Evolutionary conservation across 2,113 vertebrate genomes (phyloP).

Genomic region (Pimephales promelas): DNA sequence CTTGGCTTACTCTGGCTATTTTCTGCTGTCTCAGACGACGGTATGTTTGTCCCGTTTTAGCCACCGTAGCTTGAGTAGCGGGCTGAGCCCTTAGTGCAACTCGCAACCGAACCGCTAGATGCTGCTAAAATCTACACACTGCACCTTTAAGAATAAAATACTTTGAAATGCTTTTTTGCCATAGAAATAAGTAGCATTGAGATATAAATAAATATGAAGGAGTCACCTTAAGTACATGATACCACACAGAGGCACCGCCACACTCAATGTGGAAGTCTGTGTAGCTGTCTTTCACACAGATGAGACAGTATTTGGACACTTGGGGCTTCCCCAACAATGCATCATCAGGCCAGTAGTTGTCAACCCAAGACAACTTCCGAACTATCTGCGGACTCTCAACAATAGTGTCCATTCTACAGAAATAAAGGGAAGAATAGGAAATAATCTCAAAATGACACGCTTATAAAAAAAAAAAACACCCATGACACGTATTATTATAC

Average conservation of each 20-base stretch:
- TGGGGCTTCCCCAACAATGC: slow-evolving; percentile 94
- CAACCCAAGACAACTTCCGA: slow-evolving; percentile 93
- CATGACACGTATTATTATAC: background rate
- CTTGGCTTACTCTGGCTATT: too few relatives aligned
- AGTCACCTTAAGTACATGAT: slow-evolving; percentile 92
- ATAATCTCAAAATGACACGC: background rate
- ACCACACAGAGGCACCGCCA: slow-evolving; percentile 94
- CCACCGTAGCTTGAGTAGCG: too few relatives aligned
- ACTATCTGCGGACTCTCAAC: slow-evolving; percentile 96
- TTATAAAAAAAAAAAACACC: background rate
- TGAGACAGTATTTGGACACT: slow-evolving; percentile 97
- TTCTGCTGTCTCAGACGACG: too few relatives aligned
- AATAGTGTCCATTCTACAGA: slow-evolving; percentile 89
- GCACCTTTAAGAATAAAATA: background rate
- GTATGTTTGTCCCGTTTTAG: too few relatives aligned
- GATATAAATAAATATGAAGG: background rate
- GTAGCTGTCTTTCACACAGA: slow-evolving; percentile 98
- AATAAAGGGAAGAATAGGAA: slow-evolving; percentile 20
- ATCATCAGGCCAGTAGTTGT: slow-evolving; percentile 96
- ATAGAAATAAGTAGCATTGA: background rate
- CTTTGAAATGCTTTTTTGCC: background rate
- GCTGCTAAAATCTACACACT: too few relatives aligned
- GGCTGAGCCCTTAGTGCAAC: too few relatives aligned
- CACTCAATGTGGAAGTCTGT: slow-evolving; percentile 98
- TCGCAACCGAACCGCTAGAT: too few relatives aligned